Evolutionary conservation across 2,888 invertebrate species (phyloP).

Genomic region (Leptothorax acervorum): DNA sequence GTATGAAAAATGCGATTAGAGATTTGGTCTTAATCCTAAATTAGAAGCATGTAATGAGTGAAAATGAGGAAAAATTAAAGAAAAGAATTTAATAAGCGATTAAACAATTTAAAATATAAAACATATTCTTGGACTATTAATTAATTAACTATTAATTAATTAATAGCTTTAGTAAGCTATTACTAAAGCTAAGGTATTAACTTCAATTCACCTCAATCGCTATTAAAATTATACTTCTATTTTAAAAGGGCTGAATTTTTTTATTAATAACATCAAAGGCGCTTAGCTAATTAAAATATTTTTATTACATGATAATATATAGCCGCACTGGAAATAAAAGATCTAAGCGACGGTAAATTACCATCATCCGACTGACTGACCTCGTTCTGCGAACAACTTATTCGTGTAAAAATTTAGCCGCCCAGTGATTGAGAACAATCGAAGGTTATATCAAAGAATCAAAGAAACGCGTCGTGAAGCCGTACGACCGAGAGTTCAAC

Average conservation of each 20-base stretch:
- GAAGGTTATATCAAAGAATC: slow-evolving; percentile 38
- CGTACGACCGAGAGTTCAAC: too few relatives aligned
- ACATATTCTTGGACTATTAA: background rate
- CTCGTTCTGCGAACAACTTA: background rate
- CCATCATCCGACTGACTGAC: background rate
- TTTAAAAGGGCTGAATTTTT: background rate
- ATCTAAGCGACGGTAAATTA: slow-evolving; percentile 1
- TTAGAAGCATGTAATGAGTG: background rate
- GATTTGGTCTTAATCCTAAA: background rate
- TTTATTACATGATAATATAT: background rate
- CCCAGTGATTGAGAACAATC: slow-evolving; percentile 30
- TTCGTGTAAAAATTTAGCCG: slow-evolving; percentile 15
- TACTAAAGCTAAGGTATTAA: background rate
- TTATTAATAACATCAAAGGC: slow-evolving; percentile 19
- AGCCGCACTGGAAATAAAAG: background rate
- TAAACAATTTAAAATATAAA: background rate
- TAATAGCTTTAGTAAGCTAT: too few relatives aligned
- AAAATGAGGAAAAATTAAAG: background rate
- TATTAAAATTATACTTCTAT: background rate
- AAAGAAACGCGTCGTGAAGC: slow-evolving; percentile 33
- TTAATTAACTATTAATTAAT: too few relatives aligned
- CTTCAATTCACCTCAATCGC: background rate
- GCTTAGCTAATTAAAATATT: background rate
- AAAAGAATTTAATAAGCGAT: background rate
- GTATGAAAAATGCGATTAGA: background rate